Percentiles rank a stretch among this genome's conserved stretches.
Conservation (phyloP, 2,113 vertebrate species). For the Corythaeola cristata region DNA sequence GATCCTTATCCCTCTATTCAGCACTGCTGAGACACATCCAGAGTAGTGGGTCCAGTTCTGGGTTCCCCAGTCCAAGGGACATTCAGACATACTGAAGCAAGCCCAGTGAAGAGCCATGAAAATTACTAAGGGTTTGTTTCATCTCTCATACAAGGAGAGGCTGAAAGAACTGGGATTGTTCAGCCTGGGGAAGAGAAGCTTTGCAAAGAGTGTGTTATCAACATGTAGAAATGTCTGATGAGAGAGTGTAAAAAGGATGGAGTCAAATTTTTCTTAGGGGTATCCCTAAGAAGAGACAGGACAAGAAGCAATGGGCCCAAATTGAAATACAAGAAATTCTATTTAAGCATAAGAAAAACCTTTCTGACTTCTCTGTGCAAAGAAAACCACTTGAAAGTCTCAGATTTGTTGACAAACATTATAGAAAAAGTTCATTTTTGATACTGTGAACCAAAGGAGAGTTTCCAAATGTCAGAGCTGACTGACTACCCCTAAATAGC, state of each 20-base stretch:
- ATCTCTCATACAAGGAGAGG: neutral
- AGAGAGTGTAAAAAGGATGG: neutral
- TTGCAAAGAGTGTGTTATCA: neutral
- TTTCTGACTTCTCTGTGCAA: neutral
- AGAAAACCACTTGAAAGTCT: neutral
- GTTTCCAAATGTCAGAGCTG: neutral
- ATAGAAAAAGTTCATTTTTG: neutral
- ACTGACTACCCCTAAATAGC: neutral
- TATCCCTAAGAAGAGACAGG: neutral
- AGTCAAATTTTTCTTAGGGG: neutral
- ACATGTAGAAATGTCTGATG: neutral
- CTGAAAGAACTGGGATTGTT: neutral
- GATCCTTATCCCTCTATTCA: neutral
- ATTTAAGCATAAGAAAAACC: neutral
- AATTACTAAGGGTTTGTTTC: neutral
- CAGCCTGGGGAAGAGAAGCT: neutral
- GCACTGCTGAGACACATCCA: neutral
- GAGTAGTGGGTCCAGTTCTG: neutral
- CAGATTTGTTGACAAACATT: neutral
- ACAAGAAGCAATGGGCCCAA: neutral
- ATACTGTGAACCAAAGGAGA: neutral
- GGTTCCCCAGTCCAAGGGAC: neutral
- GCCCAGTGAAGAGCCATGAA: neutral
- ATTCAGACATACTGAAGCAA: neutral
- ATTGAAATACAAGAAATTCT: neutral